Evolutionary conservation across 2,888 invertebrate species (phyloP).

Genomic region (Sarcophaga caerulescens): DNA sequence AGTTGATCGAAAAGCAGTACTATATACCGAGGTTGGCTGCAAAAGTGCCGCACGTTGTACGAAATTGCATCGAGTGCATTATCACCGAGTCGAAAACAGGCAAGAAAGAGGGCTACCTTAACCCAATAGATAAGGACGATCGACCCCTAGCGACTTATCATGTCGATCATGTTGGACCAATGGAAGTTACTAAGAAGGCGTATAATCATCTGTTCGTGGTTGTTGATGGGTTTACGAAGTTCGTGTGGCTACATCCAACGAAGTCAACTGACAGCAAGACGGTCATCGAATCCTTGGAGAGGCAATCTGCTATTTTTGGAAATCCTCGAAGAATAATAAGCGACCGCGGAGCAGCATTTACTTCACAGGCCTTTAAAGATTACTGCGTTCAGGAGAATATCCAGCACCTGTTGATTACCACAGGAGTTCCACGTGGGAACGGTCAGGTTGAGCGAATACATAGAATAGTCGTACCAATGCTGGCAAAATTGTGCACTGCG

Average conservation of each 20-base stretch:
- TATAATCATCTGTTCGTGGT: conserved; percentile 1
- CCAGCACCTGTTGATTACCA: conserved; percentile 69
- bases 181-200: conserved; percentile 12
- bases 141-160: too few species aligned
- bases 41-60: not conserved
- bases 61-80: conserved; percentile 23
- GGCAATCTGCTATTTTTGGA: conserved; percentile 9
- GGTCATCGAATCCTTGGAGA: not conserved
- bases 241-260: conserved; percentile 3
- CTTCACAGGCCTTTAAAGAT: not conserved
- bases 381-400: conserved; percentile 21
- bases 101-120: not conserved
- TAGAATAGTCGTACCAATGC: conserved; percentile 9
- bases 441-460: conserved; percentile 37
- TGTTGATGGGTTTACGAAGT: not conserved
- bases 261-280: not conserved
- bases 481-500: conserved; percentile 24
- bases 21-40: conserved; percentile 14
- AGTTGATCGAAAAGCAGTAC: not conserved
- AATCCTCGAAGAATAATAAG: conserved; percentile 12
- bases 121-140: too few species aligned
- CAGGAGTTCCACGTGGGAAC: conserved; percentile 55
- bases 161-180: not conserved
- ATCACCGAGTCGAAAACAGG: conserved; percentile 3
- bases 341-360: conserved; percentile 11